Base-by-base conservation (phyloP, 2,888 invertebrate genomes). In the Zele albiditarsus region DNA sequence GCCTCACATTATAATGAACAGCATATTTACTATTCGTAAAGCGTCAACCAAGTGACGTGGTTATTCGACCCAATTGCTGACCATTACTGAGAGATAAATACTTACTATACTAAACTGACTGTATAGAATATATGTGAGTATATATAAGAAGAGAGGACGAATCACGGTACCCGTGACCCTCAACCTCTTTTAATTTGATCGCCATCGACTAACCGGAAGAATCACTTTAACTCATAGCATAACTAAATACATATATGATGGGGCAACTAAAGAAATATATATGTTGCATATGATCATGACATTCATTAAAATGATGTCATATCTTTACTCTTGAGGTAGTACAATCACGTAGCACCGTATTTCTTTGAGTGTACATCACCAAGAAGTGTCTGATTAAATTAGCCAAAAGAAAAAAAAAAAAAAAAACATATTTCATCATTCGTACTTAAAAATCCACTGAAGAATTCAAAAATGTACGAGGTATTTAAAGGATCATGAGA, bases 131-230 rank as follows among this genome's bases (percentile, higher is more conserved):
- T 46, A 46, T 5, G 6, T 14, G 27, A 31, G 2, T 62, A 62
- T 62, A 62, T n/a, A 60, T 25, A 60, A 25, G 28, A 53, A 8
- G 62, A 28, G 62, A 28, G 28, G 28, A 62, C 62, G n/a, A 62
- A 62, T 62, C 62, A 62, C 62, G 28, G 62, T 31, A n/a, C n/a
- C n/a, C 62, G 28, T 62, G 62, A 28, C 62, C 62, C 27, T 62
- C 28, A 62, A 62, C 62, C 31, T 28, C 53, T 53, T 20, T 53
- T 20, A 46, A 46, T 53, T 20, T 6, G 20, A 62, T 28, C 28
- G 28, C 25, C 62, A 28, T 27, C 16, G 31, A 28, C 62, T 62
- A 28, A 31, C 62, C 62, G 62, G 62, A 62, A 62, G 62, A 62
- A 5, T 62, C n/a, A 62, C 31, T 62, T 62, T 28, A 62, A 16